Evolutionary conservation across 2,888 invertebrate species (phyloP).

Genomic region (Rapana venosa): DNA sequence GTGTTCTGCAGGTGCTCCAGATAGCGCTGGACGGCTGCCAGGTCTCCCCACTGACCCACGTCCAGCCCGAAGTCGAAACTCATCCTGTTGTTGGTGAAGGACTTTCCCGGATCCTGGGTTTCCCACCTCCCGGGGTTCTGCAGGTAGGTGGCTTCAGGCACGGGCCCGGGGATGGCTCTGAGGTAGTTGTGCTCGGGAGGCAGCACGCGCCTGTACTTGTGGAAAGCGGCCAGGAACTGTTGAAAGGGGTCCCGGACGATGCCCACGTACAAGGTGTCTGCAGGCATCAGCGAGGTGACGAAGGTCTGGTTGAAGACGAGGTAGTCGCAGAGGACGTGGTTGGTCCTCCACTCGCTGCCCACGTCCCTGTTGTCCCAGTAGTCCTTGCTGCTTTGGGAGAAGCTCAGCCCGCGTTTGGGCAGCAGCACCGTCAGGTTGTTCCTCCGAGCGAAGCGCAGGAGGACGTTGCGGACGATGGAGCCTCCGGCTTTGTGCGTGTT

Average conservation of each 20-base stretch:
- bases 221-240: constrained; percentile 44
- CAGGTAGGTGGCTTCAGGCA: constrained; percentile 41
- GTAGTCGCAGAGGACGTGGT: constrained; percentile 42
- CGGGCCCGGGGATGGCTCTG: not conserved
- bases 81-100: constrained; percentile 49
- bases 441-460: constrained; percentile 45
- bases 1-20: constrained; percentile 44
- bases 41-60: constrained; percentile 1
- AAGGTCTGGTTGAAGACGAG: constrained; percentile 38
- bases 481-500: constrained; percentile 52
- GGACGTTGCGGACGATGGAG: constrained; percentile 45
- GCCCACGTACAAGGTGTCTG: constrained; percentile 29
- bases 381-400: constrained; percentile 21
- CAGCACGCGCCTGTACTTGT: constrained; percentile 9
- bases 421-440: constrained; percentile 47
- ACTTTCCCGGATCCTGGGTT: not conserved
- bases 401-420: constrained; percentile 8
- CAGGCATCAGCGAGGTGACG: constrained; percentile 27
- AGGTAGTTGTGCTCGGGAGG: not conserved
- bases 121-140: constrained; percentile 32
- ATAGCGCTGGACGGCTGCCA: constrained; percentile 29
- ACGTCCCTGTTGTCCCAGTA: constrained; percentile 22
- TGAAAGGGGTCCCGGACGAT: constrained; percentile 45
- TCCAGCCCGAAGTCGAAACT: constrained; percentile 47
- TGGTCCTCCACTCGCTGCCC: not conserved